phyloP scores from a whole-genome alignment of 2,113 vertebrate species.

The Hyla sarda region DNA sequence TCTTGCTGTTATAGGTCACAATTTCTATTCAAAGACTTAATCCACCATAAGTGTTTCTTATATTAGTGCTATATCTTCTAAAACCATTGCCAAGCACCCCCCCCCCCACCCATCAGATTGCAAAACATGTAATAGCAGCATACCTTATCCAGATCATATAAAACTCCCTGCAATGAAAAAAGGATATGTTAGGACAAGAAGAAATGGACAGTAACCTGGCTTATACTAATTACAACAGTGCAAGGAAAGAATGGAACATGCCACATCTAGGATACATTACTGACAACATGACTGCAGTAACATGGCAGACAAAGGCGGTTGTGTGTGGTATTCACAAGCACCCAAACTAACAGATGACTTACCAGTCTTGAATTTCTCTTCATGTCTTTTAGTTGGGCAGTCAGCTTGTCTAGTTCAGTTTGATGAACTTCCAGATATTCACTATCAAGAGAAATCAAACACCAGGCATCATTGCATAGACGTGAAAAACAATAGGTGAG shows the following conservation, averaged over 20 bases:
- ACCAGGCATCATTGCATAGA: not conserved
- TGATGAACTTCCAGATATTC: slow-evolving; percentile 96
- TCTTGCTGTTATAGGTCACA: too few relatives aligned
- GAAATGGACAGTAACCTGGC: not conserved
- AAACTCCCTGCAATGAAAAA: slow-evolving; percentile 83
- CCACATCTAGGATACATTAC: not conserved
- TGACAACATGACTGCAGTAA: not conserved
- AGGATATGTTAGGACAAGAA: not conserved
- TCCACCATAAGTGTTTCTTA: not conserved
- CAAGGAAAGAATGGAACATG: not conserved
- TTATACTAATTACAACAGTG: not conserved
- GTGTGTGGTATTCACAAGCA: not conserved
- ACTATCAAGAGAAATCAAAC: slow-evolving; percentile 74
- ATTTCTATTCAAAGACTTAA: not conserved
- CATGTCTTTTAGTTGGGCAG: slow-evolving; percentile 93
- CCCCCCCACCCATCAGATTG: not conserved
- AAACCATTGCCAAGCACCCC: not conserved
- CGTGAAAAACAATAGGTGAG: not conserved
- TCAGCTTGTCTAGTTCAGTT: slow-evolving; percentile 91
- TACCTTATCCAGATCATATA: slow-evolving; percentile 98
- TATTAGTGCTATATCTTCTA: not conserved
- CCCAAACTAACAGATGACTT: slow-evolving; percentile 63
- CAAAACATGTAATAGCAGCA: slow-evolving; percentile 59
- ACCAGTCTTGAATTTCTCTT: slow-evolving; percentile 97
- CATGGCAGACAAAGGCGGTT: not conserved